These are phyloP conservation scores for Monodelphis domestica DNA, from an alignment of 2,797 vertebrate species.

Conservation along the genomic window DNA sequence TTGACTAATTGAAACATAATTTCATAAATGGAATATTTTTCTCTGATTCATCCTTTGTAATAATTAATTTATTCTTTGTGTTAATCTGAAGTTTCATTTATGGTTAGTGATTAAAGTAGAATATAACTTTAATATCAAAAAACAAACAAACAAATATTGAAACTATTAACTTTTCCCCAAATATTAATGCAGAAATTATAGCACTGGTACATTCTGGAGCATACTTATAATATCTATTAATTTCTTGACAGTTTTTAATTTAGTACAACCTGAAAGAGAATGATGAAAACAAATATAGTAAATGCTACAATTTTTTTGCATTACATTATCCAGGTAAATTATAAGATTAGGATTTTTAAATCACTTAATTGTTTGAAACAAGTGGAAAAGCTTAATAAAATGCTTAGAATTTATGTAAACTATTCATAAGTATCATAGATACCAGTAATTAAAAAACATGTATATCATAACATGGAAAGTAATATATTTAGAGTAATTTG, in stretches of 20 bases:
- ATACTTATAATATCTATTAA: neutral
- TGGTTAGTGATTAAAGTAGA: neutral
- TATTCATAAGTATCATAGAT: neutral
- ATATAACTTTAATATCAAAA: neutral
- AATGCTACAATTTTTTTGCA: neutral
- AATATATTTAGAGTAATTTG: neutral
- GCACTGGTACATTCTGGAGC: neutral
- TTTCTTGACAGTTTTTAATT: neutral
- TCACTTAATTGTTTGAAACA: neutral
- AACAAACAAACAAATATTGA: neutral
- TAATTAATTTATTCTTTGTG: neutral
- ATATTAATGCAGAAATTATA: neutral
- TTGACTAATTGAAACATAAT: neutral
- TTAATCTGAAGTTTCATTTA: neutral
- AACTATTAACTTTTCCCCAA: neutral
- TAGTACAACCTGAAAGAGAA: neutral
- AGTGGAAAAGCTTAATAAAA: neutral
- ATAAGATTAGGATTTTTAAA: neutral
- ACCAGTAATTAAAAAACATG: neutral
- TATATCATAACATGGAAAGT: neutral
- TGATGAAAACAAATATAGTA: neutral
- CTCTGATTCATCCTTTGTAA: neutral
- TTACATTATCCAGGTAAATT: neutral
- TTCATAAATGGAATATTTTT: neutral
- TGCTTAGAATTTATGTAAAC: neutral